Evolutionary conservation across 1,140 invertebrate species (phyloP).

Genomic region (Eurosta solidaginis): DNA sequence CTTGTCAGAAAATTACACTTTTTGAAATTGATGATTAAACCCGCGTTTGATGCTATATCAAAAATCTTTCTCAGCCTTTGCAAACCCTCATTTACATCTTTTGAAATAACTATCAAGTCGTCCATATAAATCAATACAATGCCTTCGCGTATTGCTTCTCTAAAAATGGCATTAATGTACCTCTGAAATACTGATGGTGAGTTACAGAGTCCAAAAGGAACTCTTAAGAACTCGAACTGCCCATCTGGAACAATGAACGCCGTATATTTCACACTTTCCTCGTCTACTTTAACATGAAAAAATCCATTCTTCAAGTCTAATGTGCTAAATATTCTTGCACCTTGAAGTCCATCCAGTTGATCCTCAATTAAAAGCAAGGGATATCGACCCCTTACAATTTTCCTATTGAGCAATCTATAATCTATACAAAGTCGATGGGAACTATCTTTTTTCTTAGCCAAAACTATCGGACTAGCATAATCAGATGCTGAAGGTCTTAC

Average conservation of each 20-base stretch:
- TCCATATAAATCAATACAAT: slow-evolving; percentile 27
- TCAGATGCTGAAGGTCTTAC: too few relatives aligned
- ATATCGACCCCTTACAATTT: too few relatives aligned
- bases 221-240: slow-evolving; percentile 29
- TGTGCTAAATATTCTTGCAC: slow-evolving; percentile 24
- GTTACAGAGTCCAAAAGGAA: slow-evolving; percentile 32
- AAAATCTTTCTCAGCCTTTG: slow-evolving; percentile 12
- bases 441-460: too few relatives aligned
- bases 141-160: slow-evolving; percentile 5
- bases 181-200: slow-evolving; percentile 30
- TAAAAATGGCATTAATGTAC: slow-evolving; percentile 28
- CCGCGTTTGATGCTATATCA: neutral
- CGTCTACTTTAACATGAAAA: slow-evolving; percentile 29
- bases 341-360: slow-evolving; percentile 27
- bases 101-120: slow-evolving; percentile 29
- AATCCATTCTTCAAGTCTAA: too few relatives aligned
- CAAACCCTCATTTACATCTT: neutral
- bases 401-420: slow-evolving; percentile 38
- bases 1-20: slow-evolving; percentile 11
- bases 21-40: neutral
- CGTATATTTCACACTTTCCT: slow-evolving; percentile 24
- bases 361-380: slow-evolving; percentile 30
- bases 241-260: slow-evolving; percentile 28
- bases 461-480: too few relatives aligned
- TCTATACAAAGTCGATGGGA: slow-evolving; percentile 39